Evolutionary conservation across 2,113 vertebrate species (phyloP).

Genomic region (Melanerpes aurifrons): DNA sequence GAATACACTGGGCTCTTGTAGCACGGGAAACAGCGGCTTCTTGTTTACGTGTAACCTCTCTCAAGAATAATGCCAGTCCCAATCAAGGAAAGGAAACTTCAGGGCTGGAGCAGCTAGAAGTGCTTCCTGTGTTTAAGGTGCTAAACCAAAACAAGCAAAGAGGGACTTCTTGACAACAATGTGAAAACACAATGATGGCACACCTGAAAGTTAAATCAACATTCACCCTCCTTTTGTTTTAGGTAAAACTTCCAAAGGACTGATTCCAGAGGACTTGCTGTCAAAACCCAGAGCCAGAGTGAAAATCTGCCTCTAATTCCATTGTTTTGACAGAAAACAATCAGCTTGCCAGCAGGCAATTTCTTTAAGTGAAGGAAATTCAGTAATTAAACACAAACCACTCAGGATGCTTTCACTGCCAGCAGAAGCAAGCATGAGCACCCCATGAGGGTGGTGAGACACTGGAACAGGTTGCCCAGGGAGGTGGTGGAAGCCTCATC

Average conservation of each 20-base stretch:
- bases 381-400: slow-evolving; percentile 38
- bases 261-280: neutral
- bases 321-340: neutral
- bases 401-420: neutral
- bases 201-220: slow-evolving; percentile 35
- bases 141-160: slow-evolving; percentile 42
- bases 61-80: neutral
- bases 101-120: slow-evolving; percentile 7
- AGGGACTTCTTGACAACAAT: neutral
- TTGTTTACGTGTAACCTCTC: slow-evolving; percentile 2
- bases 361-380: slow-evolving; percentile 44
- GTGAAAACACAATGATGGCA: slow-evolving; percentile 15
- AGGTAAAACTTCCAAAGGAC: neutral
- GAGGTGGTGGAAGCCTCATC: too few relatives aligned
- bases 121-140: neutral
- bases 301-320: slow-evolving; percentile 3
- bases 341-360: slow-evolving; percentile 13
- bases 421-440: neutral
- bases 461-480: too few relatives aligned
- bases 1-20: neutral
- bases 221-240: neutral
- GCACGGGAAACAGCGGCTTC: slow-evolving; percentile 19
- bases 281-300: slow-evolving; percentile 54
- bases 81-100: slow-evolving; percentile 19
- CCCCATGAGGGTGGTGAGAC: too few relatives aligned